These are phyloP conservation scores for Sterna hirundo DNA, from an alignment of 2,113 vertebrate genomes.

Conservation along the genomic window DNA sequence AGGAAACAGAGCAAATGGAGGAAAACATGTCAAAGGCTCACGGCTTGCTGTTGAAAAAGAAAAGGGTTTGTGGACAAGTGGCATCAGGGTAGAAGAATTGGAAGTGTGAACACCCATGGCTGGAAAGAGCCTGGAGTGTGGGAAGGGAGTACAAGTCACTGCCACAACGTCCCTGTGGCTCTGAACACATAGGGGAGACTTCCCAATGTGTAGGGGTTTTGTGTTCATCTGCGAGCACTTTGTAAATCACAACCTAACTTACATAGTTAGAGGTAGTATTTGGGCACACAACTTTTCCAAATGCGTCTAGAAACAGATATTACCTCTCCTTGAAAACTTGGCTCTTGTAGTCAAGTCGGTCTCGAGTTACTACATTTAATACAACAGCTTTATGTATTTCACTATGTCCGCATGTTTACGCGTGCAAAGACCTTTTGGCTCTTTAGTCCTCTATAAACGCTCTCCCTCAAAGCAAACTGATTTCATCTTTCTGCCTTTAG, in stretches of 20 bases:
- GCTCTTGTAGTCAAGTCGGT: neutral
- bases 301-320: neutral
- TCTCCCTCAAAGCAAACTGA: neutral
- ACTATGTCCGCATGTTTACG: neutral
- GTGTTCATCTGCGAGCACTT: neutral
- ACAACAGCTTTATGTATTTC: neutral
- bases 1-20: neutral
- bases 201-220: rapidly evolving
- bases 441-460: neutral
- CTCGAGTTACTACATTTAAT: neutral
- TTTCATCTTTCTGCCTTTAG: neutral
- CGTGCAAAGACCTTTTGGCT: neutral
- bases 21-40: neutral
- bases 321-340: neutral
- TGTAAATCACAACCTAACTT: neutral
- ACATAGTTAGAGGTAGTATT: neutral
- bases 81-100: neutral
- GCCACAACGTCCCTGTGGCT: neutral
- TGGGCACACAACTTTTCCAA: neutral
- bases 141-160: too few species aligned
- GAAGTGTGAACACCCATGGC: neutral
- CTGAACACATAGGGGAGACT: neutral
- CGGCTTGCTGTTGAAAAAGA: neutral
- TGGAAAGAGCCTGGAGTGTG: neutral
- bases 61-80: neutral